Evolutionary conservation across 2,888 invertebrate species (phyloP), one percentile per base, ranked within the genome.

Genomic region (Xanthostigma xanthostigma): DNA sequence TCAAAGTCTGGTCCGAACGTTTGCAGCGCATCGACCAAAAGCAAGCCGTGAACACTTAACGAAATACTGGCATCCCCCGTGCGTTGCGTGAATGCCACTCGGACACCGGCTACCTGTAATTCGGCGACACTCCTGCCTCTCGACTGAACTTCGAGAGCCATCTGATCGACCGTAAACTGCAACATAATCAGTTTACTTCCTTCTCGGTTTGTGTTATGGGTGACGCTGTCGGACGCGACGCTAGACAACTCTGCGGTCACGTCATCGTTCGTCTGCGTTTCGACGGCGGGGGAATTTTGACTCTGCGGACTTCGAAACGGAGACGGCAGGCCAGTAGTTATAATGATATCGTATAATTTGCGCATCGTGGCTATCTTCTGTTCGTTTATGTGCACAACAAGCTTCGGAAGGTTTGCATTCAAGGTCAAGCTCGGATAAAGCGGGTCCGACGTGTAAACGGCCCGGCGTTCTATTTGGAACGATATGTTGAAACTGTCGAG

Each of bases 1-100:
- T 95, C 95, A 70, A 93, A 96, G 72, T 96, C 95, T 0, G 86
- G 85, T 0, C 96, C 95, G 66, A 89, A 92, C 12, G 91, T 91
- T 69, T 96, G 95, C 64, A 95, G 73, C 44, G 95, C 95, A 71
- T 96, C 96, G 3, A 92, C 95, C 48, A 96, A 69, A 49, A 96
- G 73, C 56, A 96, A 73, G 58, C 93, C 91, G 67, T 94, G 94
- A 44, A 96, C 92, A 10, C 90, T 89, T 51, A 95, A 76, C 2
- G 85, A 80, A 39, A 92, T 71, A 56, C 81, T 80, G 5, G 82
- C 75, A 63, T 91, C 88, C 13, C 74, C 74, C 0, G 83, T 78
- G 38, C 88, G 74, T 62, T 84, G 83, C 33, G 81, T 81, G 53
- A 84, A 72, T 8, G 84, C 80, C 36, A 83, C 80, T 59, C 80